Base-by-base conservation (phyloP, 2,888 invertebrate species). In the Phengaris arion region DNA sequence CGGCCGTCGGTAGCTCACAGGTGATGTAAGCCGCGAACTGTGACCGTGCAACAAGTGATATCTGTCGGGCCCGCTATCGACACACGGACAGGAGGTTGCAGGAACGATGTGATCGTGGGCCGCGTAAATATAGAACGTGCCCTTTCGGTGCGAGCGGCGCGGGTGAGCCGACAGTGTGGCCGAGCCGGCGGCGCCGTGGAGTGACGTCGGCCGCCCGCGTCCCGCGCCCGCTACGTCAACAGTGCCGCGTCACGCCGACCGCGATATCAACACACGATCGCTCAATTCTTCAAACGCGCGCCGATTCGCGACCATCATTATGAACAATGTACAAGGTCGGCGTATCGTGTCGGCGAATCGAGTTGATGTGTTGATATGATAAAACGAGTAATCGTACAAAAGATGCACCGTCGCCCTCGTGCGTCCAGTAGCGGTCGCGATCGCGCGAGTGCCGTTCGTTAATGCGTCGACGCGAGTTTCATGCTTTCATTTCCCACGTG, bases 31-130 rank as follows among this genome's bases (percentile, higher is more conserved):
- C 82, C 81, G 83, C 82, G 81, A 84, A 80, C 80, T 83, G 83
- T 90, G 88, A 86, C 89, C 87, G 93, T 91, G 94, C 92, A 93
- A 93, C 93, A 93, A 93, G 93, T 93, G 92, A 91, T 87, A 88
- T 82, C 84, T 83, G 84, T 82, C 77, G 82, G 87, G 87, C 84
- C 84, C 80, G 82, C 81, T 81, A 86, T 85, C 85, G 82, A 85
- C 83, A 83, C 83, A 84, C 84, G 84, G 81, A 82, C 85, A 87
- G 85, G 82, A 85, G 87, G 86, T 82, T 83, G 80, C 83, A 82
- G 81, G 83, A 83, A 88, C 89, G 88, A 89, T 90, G 91, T 89
- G 90, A 91, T 88, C 84, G 88, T 87, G 87, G 88, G 85, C 85
- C 86, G 86, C 81, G 83, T 85, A 90, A 90, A 92, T 90, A 92